Conservation (phyloP, 2,888 invertebrate genomes). For the Pristionchus maxplancki region DNA sequence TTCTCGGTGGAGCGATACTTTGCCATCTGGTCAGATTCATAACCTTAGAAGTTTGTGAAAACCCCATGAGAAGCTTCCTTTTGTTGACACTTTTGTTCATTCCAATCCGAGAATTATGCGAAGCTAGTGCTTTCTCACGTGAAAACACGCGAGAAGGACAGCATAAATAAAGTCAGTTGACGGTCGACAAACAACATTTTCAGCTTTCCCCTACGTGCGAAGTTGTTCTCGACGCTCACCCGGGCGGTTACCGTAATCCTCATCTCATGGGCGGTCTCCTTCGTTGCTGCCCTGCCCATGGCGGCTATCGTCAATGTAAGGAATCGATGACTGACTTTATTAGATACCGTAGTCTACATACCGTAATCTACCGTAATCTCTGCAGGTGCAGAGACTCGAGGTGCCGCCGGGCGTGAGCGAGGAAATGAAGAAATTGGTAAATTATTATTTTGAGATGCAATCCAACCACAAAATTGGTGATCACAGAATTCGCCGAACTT, state of each 20-base stretch:
- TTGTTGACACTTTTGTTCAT: not conserved
- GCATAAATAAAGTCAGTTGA: not conserved
- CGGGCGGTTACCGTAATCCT: slow-evolving; percentile 72
- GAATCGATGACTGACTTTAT: not conserved
- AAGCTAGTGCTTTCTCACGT: not conserved
- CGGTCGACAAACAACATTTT: slow-evolving; percentile 50
- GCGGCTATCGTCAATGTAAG: slow-evolving; percentile 60
- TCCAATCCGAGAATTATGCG: not conserved
- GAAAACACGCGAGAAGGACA: not conserved
- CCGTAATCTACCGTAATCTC: not conserved
- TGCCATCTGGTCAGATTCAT: slow-evolving; percentile 70
- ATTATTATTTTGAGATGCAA: not conserved
- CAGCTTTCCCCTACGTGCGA: slow-evolving; percentile 72
- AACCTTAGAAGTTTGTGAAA: not conserved
- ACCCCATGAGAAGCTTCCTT: not conserved
- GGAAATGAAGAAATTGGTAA: not conserved
- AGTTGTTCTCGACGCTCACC: slow-evolving; percentile 72
- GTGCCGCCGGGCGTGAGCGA: slow-evolving; percentile 21
- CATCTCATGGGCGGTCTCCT: slow-evolving; percentile 72
- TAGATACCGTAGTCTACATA: not conserved
- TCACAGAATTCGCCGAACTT: not conserved
- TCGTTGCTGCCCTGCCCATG: slow-evolving; percentile 73
- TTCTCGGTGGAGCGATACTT: slow-evolving; percentile 77
- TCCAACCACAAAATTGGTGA: no score
- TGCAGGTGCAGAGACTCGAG: not conserved